Base-by-base conservation (phyloP, 1,140 invertebrate species). In the Caenorhabditis briggsae region DNA sequence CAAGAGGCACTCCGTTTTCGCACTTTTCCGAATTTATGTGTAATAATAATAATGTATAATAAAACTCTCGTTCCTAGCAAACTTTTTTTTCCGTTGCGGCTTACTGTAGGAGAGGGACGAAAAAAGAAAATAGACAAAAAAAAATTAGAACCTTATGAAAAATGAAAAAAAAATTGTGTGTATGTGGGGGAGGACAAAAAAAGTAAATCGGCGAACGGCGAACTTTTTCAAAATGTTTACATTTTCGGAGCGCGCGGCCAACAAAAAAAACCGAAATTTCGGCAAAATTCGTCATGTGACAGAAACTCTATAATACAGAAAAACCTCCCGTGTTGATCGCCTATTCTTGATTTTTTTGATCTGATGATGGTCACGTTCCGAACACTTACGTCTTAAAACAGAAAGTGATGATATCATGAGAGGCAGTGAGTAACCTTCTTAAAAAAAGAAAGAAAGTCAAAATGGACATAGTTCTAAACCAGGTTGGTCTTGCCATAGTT, bases 181-280 rank as follows among this genome's bases (percentile, higher is more conserved):
- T 70, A 41, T 70, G 64, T 33, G 33, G 33, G 33, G 33, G 43
- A 78, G 33, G 43, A 50, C 18, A 33, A 33, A 33, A 33, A 33
- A 33, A 33, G 70, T 78, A 78, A 78, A 78, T 78, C 70, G 70
- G 46, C 70, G 70, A 78, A 78, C 70, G 70, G 70, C 43, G 70
- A 78, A 78, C 70, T 78, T 78, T 78, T 78, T 78, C 46, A 50
- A 33, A 33, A 9, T 78, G 70, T 78, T 78, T 78, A 78, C 70
- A 78, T 78, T 78, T 78, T 78, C 70, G 46, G 46, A 78, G 70
- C 16, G 43, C 43, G 43, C 20, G 25, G 70, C 50, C 25, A 78
- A 78, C 70, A 46, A 50, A 50, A 50, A 50, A 50, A 50, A 46
- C 8, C 43, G 12, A 78, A 78, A 78, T 20, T 46, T 78, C 3